Evolutionary conservation across 1,140 invertebrate species (phyloP), one percentile per base, ranked within the genome.

Genomic region (Oryzaephilus surinamensis): DNA sequence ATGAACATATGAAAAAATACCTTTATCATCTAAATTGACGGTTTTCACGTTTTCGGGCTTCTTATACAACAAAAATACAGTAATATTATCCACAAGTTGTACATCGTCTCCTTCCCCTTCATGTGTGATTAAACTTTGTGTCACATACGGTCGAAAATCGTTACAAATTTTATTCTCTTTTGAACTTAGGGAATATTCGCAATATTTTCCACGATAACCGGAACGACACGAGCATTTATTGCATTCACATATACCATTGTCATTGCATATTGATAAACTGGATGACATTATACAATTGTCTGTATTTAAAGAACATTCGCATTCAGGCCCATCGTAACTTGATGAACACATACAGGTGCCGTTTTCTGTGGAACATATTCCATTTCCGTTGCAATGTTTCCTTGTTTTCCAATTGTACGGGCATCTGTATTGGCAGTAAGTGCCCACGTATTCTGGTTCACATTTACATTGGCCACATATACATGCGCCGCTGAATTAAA

Each of bases 401-500:
- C 38, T 29, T 12, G 23, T 29, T n/a, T 42, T 45, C n/a, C n/a
- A n/a, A 5, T 30, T 36, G 5, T 15, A 24, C 8, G 51, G 51
- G 17, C 51, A 54, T 24, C 45, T 38, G 18, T 42, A 51, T 33
- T 59, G 35, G 32, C 57, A 59, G 27, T 41, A 56, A 26, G 45
- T 23, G 6, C 57, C 57, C 1, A 12, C 17, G 19, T 38, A 46
- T 4, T 39, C 27, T 7, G 17, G 12, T 12, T 46, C 31, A 28
- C 54, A 57, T 2, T 24, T 15, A 29, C 54, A 57, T 39, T 50
- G 38, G 8, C 53, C 38, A 14, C 41, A 45, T 13, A 46, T 23
- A 23, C 54, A 56, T 19, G 51, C 48, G 8, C 55, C 53, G 3
- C 48, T 55, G 33, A 35, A 52, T n/a, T n/a, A n/a, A n/a, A n/a